These are phyloP conservation scores for Hyles lineata DNA, from an alignment of 2,888 invertebrate species.

Conservation along the genomic window DNA sequence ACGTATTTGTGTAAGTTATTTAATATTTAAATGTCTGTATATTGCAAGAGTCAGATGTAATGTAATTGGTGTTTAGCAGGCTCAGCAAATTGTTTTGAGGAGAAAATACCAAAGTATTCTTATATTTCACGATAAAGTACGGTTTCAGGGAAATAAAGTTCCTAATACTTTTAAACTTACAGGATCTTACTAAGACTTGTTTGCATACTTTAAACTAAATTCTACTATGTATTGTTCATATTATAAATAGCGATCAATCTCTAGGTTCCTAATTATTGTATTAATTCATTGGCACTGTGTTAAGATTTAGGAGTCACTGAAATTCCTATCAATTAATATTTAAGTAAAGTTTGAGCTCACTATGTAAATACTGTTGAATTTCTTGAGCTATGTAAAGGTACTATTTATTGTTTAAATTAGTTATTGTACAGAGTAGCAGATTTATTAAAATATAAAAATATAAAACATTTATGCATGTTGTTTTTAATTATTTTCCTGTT, in stretches of 20 bases:
- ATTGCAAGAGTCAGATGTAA: slow-evolving; percentile 11
- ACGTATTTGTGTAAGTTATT: slow-evolving; percentile 24
- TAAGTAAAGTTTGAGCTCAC: slow-evolving; percentile 37
- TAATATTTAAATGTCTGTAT: slow-evolving; percentile 20
- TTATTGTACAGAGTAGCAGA: slow-evolving; percentile 49
- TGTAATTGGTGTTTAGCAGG: slow-evolving; percentile 14
- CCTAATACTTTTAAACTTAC: slow-evolving; percentile 27
- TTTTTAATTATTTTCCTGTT: slow-evolving; percentile 17
- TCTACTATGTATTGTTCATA: slow-evolving; percentile 9
- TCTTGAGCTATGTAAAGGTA: slow-evolving; percentile 61
- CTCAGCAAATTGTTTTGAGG: slow-evolving; percentile 20
- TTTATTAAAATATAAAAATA: slow-evolving; percentile 55
- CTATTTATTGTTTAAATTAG: slow-evolving; percentile 74
- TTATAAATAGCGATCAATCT: slow-evolving; percentile 19
- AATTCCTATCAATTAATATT: slow-evolving; percentile 64
- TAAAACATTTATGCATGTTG: slow-evolving; percentile 34
- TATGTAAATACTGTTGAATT: slow-evolving; percentile 72
- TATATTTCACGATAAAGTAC: slow-evolving; percentile 13
- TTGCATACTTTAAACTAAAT: slow-evolving; percentile 9
- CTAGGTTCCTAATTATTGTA: slow-evolving; percentile 26
- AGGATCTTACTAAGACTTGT: slow-evolving; percentile 23
- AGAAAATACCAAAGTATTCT: slow-evolving; percentile 29
- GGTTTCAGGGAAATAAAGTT: slow-evolving; percentile 28
- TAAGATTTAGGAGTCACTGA: slow-evolving; percentile 43
- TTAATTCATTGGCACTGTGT: slow-evolving; percentile 27